A percentile compares a stretch with the other conserved stretches of the same genome.
phyloP scores from a whole-genome alignment of 2,113 vertebrate species.

The Oryzias javanicus region DNA sequence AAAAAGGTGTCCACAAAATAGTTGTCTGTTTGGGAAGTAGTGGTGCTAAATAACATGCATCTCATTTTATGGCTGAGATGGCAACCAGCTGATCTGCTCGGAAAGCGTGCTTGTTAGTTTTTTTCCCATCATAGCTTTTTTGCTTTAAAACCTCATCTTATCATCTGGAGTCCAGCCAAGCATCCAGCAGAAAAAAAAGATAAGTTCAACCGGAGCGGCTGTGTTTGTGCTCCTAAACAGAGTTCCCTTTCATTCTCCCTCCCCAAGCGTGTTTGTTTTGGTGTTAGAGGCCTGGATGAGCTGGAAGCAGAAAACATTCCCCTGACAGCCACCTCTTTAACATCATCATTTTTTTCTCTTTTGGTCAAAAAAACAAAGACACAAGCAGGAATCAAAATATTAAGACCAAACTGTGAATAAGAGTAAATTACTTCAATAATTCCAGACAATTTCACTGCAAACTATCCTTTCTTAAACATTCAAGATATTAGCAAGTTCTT shows the following conservation, averaged over 20 bases:
- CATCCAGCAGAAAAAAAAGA: slow-evolving; percentile 71
- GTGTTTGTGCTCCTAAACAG: slow-evolving; percentile 79
- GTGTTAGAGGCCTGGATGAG: slow-evolving; percentile 73
- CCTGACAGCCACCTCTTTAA: slow-evolving; percentile 68
- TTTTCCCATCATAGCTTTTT: slow-evolving; percentile 22
- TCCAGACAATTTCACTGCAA: too few relatives aligned
- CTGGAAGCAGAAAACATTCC: slow-evolving; percentile 74
- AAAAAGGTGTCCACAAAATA: slow-evolving; percentile 1
- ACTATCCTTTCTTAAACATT: too few relatives aligned
- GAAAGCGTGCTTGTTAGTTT: slow-evolving; percentile 16
- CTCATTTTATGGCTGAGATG: slow-evolving; percentile 16
- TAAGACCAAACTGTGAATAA: too few relatives aligned
- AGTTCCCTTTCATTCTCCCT: slow-evolving; percentile 79
- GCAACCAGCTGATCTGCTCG: slow-evolving; percentile 25
- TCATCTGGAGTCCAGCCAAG: slow-evolving; percentile 64
- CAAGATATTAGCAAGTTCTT: too few relatives aligned
- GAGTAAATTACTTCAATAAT: too few relatives aligned
- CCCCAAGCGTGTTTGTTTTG: slow-evolving; percentile 77
- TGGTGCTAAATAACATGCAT: slow-evolving; percentile 9
- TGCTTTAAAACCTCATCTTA: slow-evolving; percentile 32
- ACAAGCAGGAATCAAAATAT: too few relatives aligned
- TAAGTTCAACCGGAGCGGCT: slow-evolving; percentile 65
- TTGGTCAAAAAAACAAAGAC: slow-evolving; percentile 54
- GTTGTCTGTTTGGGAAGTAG: slow-evolving; percentile 12
- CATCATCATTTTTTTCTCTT: slow-evolving; percentile 66